Percentiles rank a stretch among this genome's conserved stretches.
These are phyloP conservation scores for Eurosta solidaginis DNA, from an alignment of 1,140 invertebrate genomes.

Conservation along the genomic window DNA sequence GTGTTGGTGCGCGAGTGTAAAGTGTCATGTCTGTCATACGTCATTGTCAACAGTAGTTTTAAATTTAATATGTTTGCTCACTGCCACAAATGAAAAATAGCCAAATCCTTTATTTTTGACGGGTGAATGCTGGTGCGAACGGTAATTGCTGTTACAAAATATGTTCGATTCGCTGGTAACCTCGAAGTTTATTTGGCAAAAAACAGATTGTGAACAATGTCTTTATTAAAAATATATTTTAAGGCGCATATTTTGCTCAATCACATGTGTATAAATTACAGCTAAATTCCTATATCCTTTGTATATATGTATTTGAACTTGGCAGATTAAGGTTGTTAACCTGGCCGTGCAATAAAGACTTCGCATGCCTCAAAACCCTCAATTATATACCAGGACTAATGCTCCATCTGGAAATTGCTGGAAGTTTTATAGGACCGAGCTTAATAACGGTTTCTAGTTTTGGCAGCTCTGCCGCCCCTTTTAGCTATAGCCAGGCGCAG, in stretches of 20 bases:
- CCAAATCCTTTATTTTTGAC: background rate
- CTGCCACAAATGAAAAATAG: constrained; percentile 6
- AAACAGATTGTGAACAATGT: background rate
- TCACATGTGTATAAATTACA: background rate
- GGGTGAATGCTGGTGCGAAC: background rate
- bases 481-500: no score
- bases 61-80: constrained; percentile 25
- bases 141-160: background rate
- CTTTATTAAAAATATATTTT: constrained; percentile 6
- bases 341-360: no score
- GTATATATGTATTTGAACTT: no score
- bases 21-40: constrained; percentile 25
- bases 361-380: no score
- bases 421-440: no score
- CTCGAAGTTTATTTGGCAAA: background rate
- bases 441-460: no score
- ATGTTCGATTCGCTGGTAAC: no score
- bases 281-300: no score
- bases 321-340: no score
- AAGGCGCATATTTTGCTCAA: no score
- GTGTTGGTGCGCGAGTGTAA: background rate
- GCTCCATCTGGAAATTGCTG: no score
- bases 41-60: constrained; percentile 27
- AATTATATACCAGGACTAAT: background rate
- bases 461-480: no score